These are phyloP conservation scores for Corythornis vintsioides DNA, from an alignment of 2,113 vertebrate species.

Conservation along the genomic window DNA sequence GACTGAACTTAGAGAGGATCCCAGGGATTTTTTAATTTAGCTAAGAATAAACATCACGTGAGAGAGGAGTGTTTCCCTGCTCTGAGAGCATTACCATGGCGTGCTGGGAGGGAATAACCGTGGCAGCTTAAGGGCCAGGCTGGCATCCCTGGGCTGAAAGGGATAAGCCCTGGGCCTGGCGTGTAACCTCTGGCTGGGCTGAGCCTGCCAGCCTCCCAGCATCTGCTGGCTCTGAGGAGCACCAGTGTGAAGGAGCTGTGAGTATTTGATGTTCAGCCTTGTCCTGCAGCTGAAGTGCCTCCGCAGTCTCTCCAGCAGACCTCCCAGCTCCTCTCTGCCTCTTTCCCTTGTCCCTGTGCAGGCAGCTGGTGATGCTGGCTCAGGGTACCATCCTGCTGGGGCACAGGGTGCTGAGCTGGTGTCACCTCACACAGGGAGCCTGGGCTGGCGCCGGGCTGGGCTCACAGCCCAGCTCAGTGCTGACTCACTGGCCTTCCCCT, in stretches of 20 bases:
- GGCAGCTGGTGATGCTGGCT: no score
- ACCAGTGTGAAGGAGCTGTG: no score
- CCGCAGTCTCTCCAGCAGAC: no score
- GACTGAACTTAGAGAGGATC: neutral
- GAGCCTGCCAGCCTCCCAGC: neutral
- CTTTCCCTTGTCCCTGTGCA: no score
- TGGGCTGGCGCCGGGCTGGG: no score
- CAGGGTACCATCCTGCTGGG: no score
- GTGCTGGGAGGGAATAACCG: neutral
- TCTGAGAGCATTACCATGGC: neutral
- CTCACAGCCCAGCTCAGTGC: neutral
- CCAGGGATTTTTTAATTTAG: neutral
- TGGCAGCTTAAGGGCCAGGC: neutral
- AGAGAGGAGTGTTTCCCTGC: constrained; percentile 15
- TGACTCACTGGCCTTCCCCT: neutral
- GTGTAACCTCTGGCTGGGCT: neutral
- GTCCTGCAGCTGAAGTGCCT: no score
- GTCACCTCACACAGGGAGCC: no score
- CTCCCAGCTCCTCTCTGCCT: no score
- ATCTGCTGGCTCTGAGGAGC: no score
- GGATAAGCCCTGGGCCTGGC: neutral
- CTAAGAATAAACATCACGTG: constrained; percentile 29
- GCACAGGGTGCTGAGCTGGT: no score
- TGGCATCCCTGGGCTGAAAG: neutral
- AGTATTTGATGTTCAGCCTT: no score